Evolutionary conservation across 2,797 vertebrate species (phyloP), one percentile per base, ranked within the genome.

Genomic region (Muscicapa striata): DNA sequence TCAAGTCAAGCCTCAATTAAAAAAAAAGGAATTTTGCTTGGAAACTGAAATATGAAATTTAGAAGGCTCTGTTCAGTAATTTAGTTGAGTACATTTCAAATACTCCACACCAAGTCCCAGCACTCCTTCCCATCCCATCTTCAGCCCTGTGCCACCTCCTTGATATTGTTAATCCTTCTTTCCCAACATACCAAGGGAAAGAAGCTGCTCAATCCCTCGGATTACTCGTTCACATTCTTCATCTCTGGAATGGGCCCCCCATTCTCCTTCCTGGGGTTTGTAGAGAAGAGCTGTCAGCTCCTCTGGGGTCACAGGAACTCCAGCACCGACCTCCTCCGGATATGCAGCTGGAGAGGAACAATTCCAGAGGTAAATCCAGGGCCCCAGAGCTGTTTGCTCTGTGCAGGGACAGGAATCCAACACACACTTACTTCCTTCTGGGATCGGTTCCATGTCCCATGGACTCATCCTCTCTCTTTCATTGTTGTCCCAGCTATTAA

Each of bases 401-500:
- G 89, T 59, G 64, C 21, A 79, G 3, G 40, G 74, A 43, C 43
- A 30, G 12, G 79, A 93, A 94, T 74, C 54, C 45, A 95, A 51
- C 87, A 75, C 66, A 87, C 88, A 97, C 98, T 97, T 96, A 99
- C 99, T 99, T 98, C 98, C 98, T 95, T 99, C 99, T 83, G 99
- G 98, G 98, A 99, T 99, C 9, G 98, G 98, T 66, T 99, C 99
- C 98, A 99, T 99, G 97, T 99, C 99, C 99, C 99, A 99, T 0
- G 99, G 99, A 96, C 99, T 99, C 99, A 99, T 99, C 94, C 98
- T 99, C 96, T 99, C 99, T 92, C 97, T 97, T 93, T 99, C 99
- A 43, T 98, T 98, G 93, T 99, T 99, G 97, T 99, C 99, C 99
- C 99, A 99, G 97, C 99, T 99, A 96, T 95, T 84, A 91, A 96